Conservation (phyloP, 2,797 vertebrate genomes). For the Mormyrops attenuatus region DNA sequence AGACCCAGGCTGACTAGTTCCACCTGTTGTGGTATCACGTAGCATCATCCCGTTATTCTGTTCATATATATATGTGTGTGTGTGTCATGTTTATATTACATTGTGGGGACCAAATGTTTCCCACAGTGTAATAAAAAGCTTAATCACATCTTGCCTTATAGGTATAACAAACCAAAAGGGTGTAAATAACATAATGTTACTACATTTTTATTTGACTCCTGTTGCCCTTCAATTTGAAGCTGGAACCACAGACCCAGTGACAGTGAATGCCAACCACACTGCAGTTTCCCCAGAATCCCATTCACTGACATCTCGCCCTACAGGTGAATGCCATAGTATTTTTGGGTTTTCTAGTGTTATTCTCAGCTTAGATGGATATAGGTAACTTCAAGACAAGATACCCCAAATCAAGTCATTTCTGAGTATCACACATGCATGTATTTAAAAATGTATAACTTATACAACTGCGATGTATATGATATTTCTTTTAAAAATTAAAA, state of each 20-base stretch:
- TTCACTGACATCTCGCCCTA: background rate
- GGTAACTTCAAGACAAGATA: background rate
- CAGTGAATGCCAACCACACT: background rate
- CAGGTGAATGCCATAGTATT: background rate
- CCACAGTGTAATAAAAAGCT: background rate
- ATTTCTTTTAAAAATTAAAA: background rate
- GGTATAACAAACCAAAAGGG: background rate
- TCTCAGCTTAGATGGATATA: background rate
- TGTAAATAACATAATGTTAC: background rate
- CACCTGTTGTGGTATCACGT: background rate
- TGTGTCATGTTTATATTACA: no score
- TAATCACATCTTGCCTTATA: background rate
- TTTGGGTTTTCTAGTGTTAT: background rate
- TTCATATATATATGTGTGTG: no score
- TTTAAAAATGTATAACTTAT: background rate
- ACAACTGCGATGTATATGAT: background rate
- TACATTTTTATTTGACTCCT: background rate
- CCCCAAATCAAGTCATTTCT: background rate
- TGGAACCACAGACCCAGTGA: background rate
- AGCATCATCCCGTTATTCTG: no score
- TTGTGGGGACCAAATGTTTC: no score
- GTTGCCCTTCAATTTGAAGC: background rate
- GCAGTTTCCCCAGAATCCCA: background rate
- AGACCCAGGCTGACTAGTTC: background rate
- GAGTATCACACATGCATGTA: background rate